phyloP scores from a whole-genome alignment of 2,113 vertebrate species.

The Solea solea region DNA sequence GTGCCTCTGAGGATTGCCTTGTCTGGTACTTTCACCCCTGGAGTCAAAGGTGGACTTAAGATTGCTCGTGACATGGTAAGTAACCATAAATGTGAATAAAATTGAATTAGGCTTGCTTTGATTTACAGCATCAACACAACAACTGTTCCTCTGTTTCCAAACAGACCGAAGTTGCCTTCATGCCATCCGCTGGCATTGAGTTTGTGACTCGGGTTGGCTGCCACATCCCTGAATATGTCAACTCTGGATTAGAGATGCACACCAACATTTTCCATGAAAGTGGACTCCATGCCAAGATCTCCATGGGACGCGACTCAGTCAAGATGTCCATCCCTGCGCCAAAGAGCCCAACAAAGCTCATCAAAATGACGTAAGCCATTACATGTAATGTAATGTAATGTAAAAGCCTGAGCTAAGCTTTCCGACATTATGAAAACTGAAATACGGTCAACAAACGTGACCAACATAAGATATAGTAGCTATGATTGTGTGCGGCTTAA shows the following conservation, averaged over 20 bases:
- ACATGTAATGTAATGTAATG: no score
- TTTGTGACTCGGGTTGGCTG: conserved; percentile 88
- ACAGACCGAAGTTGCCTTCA: conserved; percentile 84
- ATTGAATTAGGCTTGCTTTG: background rate
- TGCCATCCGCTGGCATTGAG: conserved; percentile 89
- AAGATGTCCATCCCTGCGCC: conserved; percentile 88
- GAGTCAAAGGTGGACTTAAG: conserved; percentile 84
- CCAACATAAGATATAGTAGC: background rate
- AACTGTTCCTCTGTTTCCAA: conserved; percentile 10
- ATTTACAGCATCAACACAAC: background rate
- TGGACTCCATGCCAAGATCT: conserved; percentile 79
- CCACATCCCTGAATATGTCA: conserved; percentile 86
- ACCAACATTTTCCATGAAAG: conserved; percentile 90
- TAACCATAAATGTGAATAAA: background rate
- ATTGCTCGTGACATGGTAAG: conserved; percentile 82
- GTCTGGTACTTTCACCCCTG: conserved; percentile 88
- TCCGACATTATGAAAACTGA: background rate
- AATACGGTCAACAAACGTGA: background rate
- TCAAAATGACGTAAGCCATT: conserved; percentile 91
- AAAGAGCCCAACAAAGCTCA: conserved; percentile 79
- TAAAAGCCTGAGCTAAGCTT: background rate
- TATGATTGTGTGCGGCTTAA: background rate
- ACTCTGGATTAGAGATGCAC: conserved; percentile 87
- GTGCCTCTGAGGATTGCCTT: conserved; percentile 89
- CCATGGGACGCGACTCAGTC: conserved; percentile 75